Conservation (phyloP, 1,140 invertebrate species). For the Brachionus plicatilis region DNA sequence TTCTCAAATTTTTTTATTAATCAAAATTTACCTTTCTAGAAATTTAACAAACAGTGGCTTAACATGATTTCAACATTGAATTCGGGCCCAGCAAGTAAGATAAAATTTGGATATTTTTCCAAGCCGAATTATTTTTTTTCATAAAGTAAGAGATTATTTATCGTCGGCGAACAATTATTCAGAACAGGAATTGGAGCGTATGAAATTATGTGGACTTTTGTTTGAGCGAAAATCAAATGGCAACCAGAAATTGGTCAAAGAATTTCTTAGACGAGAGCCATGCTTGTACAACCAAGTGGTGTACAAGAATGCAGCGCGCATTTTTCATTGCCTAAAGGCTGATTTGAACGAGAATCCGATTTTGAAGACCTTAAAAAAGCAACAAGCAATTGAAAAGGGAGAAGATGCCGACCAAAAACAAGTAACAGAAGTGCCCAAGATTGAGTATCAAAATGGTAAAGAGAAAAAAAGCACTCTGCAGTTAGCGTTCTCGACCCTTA, state of each 20-base stretch:
- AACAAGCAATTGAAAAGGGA: constrained; percentile 10
- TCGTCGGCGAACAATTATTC: background rate
- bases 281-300: constrained; percentile 22
- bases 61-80: constrained; percentile 16
- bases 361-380: constrained; percentile 25
- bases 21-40: constrained; percentile 1
- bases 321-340: constrained; percentile 36
- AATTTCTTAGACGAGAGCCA: constrained; percentile 21
- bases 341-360: constrained; percentile 40
- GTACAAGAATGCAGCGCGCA: constrained; percentile 15
- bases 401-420: background rate
- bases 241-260: constrained; percentile 5
- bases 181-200: constrained; percentile 22
- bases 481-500: constrained; percentile 34
- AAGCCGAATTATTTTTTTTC: background rate
- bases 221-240: constrained; percentile 2
- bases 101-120: background rate
- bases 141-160: background rate
- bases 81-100: background rate
- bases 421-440: constrained; percentile 23
- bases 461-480: constrained; percentile 31
- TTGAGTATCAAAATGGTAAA: constrained; percentile 25
- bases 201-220: constrained; percentile 28
- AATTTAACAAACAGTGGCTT: background rate
- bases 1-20: background rate